These are phyloP conservation scores for Coccyzus lansbergi DNA, from an alignment of 2,797 vertebrate species.

Conservation along the genomic window DNA sequence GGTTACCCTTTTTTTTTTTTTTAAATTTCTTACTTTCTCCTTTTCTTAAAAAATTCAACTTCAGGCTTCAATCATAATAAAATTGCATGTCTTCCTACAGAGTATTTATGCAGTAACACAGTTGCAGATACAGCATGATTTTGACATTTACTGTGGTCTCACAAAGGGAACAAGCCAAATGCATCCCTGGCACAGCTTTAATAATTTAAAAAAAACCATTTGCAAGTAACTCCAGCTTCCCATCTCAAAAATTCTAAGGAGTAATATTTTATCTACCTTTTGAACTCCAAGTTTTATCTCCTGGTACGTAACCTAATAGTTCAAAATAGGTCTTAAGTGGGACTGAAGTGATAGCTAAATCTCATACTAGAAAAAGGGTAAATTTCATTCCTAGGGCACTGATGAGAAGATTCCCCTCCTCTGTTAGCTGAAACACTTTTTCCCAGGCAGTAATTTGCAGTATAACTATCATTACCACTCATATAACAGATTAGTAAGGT, in stretches of 20 bases:
- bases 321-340: background rate
- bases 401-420: background rate
- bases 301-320: background rate
- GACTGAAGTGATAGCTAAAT: background rate
- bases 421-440: background rate
- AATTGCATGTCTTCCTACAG: background rate
- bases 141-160: constrained; percentile 27
- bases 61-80: background rate
- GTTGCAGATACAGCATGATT: background rate
- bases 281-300: background rate
- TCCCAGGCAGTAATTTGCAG: background rate
- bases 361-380: background rate
- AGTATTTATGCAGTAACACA: background rate
- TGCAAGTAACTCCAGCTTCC: background rate
- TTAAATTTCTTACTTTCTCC: rapidly evolving
- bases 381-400: background rate
- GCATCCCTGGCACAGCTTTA: background rate
- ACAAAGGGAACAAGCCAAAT: constrained; percentile 1
- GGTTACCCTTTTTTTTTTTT: background rate
- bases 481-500: constrained; percentile 24
- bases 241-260: background rate
- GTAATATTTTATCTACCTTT: background rate
- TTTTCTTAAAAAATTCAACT: background rate
- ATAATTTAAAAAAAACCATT: background rate
- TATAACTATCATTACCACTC: background rate